Evolutionary conservation across 2,888 invertebrate genomes (phyloP).

Genomic region (Erebia ligea): DNA sequence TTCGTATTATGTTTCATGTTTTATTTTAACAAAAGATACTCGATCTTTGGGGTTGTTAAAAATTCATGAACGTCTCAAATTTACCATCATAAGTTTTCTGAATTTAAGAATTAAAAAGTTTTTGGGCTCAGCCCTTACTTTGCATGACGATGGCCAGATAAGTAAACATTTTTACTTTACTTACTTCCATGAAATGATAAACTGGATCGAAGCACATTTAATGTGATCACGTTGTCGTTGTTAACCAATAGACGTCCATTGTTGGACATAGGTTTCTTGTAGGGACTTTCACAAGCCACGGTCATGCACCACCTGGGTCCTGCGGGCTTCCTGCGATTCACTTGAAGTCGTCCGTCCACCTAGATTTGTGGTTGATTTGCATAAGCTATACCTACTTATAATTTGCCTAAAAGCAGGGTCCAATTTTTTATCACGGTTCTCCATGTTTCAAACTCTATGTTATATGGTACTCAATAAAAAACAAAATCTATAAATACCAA

Average conservation of each 20-base stretch:
- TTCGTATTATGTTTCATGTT: slow-evolving; percentile 69
- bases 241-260: no score
- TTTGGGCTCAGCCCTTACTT: slow-evolving; percentile 29
- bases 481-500: no score
- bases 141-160: not conserved
- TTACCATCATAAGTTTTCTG: slow-evolving; percentile 53
- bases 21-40: slow-evolving; percentile 63
- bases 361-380: no score
- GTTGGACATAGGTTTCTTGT: not conserved
- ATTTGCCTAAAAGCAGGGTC: not conserved
- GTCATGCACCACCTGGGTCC: no score
- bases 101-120: slow-evolving; percentile 62
- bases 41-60: slow-evolving; percentile 63
- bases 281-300: no score
- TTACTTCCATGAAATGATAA: not conserved
- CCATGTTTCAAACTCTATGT: no score
- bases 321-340: no score
- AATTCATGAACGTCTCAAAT: slow-evolving; percentile 57
- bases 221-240: not conserved
- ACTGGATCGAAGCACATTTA: not conserved
- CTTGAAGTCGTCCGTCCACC: no score
- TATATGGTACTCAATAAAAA: no score
- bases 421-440: no score
- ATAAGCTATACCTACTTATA: no score
- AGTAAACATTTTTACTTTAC: not conserved